Percentiles rank a stretch among this genome's conserved stretches.
phyloP scores from a whole-genome alignment of 2,113 vertebrate species.

The Leptodactylus fuscus region DNA sequence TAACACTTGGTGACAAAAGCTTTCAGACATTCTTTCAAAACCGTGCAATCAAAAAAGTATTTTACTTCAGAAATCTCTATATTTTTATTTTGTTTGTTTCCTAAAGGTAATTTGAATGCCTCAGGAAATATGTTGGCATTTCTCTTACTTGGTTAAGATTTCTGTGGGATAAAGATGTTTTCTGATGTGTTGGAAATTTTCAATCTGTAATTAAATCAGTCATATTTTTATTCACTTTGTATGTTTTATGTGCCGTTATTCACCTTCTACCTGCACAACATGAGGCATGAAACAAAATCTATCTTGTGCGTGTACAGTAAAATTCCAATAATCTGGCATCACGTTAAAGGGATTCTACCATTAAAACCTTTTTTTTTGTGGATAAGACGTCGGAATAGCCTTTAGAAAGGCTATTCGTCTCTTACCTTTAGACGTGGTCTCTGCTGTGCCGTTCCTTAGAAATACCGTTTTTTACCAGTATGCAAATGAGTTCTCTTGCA shows the following conservation, averaged over 20 bases:
- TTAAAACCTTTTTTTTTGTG: too few relatives aligned
- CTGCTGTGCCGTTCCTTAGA: too few relatives aligned
- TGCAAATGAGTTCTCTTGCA: too few relatives aligned
- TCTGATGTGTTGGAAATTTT: conserved; percentile 55
- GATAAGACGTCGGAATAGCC: too few relatives aligned
- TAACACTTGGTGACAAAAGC: conserved; percentile 59
- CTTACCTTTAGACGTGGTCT: too few relatives aligned
- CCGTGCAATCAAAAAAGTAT: conserved; percentile 56
- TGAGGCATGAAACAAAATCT: background rate
- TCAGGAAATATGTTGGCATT: conserved; percentile 52
- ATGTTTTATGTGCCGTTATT: conserved; percentile 30
- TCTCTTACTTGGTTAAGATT: conserved; percentile 50
- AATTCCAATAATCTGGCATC: background rate
- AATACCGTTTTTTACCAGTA: too few relatives aligned
- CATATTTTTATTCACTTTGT: conserved; percentile 56
- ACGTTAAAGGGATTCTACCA: too few relatives aligned
- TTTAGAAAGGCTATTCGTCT: too few relatives aligned
- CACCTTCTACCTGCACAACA: background rate
- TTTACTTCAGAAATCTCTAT: conserved; percentile 49
- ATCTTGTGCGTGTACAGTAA: background rate
- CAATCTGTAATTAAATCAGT: conserved; percentile 56
- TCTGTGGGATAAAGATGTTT: conserved; percentile 55
- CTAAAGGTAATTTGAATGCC: conserved; percentile 49
- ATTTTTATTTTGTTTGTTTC: conserved; percentile 49
- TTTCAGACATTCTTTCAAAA: conserved; percentile 53